Evolutionary conservation across 1,140 invertebrate species (phyloP).

Genomic region (Diachasma alloeum): DNA sequence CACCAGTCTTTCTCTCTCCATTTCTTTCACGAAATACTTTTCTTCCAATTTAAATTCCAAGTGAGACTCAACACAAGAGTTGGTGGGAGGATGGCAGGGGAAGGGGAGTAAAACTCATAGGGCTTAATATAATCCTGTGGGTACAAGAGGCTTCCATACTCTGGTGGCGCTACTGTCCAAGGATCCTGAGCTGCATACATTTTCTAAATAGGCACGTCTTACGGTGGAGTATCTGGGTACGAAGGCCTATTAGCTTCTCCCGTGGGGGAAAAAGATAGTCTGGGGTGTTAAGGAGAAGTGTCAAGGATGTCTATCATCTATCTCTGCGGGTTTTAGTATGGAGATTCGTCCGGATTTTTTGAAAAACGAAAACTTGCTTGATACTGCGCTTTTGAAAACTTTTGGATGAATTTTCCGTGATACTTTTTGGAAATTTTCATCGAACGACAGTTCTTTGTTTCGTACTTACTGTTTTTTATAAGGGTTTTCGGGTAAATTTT

Average conservation of each 20-base stretch:
- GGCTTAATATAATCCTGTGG: constrained; percentile 49
- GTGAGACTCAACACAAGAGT: constrained; percentile 11
- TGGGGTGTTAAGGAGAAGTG: neutral
- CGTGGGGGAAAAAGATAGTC: too few species aligned
- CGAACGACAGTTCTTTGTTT: too few species aligned
- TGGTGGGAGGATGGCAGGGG: neutral
- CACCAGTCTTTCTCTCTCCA: constrained; percentile 18
- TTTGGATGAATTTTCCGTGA: too few species aligned
- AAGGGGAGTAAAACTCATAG: constrained; percentile 31
- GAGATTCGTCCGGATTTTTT: too few species aligned
- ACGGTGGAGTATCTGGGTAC: constrained; percentile 36
- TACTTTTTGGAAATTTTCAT: too few species aligned
- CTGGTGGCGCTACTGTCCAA: constrained; percentile 14
- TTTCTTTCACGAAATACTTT: constrained; percentile 42
- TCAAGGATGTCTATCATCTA: neutral
- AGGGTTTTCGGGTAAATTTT: too few species aligned
- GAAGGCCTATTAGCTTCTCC: too few species aligned
- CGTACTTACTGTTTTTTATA: too few species aligned
- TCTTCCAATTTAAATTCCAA: constrained; percentile 49
- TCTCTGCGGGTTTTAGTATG: neutral
- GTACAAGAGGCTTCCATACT: constrained; percentile 37
- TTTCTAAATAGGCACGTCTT: constrained; percentile 48
- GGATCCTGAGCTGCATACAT: constrained; percentile 45
- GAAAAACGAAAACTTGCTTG: too few species aligned
- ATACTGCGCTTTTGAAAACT: too few species aligned